phyloP scores from a whole-genome alignment of 2,888 invertebrate species.

The Hemithea aestivaria region DNA sequence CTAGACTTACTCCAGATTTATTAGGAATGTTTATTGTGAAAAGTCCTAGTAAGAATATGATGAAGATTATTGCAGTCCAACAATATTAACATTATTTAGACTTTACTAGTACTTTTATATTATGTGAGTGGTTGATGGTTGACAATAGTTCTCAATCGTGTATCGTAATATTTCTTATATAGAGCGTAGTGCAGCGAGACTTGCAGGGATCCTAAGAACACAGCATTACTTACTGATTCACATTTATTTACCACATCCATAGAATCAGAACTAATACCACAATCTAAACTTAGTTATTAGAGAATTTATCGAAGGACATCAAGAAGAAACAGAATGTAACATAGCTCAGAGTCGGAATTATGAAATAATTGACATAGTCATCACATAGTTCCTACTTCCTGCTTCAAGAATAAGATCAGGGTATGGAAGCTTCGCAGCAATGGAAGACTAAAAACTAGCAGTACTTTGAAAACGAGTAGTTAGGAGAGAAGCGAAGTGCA shows the following conservation, averaged over 20 bases:
- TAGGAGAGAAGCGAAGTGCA: slow-evolving; percentile 57
- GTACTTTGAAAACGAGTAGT: slow-evolving; percentile 38
- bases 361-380: slow-evolving; percentile 78
- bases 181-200: slow-evolving; percentile 52
- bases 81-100: no score
- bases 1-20: no score
- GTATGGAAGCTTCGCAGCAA: slow-evolving; percentile 63
- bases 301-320: slow-evolving; percentile 45
- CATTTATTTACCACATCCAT: slow-evolving; percentile 73
- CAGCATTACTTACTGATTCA: slow-evolving; percentile 69
- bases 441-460: slow-evolving; percentile 72
- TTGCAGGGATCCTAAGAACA: slow-evolving; percentile 66
- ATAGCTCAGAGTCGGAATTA: slow-evolving; percentile 54
- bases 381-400: slow-evolving; percentile 75
- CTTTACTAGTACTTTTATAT: no score
- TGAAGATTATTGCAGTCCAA: no score
- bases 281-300: slow-evolving; percentile 54
- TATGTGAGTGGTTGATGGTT: no score
- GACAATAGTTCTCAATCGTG: no score
- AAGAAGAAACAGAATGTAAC: slow-evolving; percentile 42
- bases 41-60: no score
- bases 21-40: no score
- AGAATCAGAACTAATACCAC: slow-evolving; percentile 59
- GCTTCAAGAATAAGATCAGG: slow-evolving; percentile 60
- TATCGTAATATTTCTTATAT: slow-evolving; percentile 26